Evolutionary conservation across 2,797 vertebrate genomes (phyloP), one percentile per base, ranked within the genome.

Genomic region (Takifugu ocellatus): DNA sequence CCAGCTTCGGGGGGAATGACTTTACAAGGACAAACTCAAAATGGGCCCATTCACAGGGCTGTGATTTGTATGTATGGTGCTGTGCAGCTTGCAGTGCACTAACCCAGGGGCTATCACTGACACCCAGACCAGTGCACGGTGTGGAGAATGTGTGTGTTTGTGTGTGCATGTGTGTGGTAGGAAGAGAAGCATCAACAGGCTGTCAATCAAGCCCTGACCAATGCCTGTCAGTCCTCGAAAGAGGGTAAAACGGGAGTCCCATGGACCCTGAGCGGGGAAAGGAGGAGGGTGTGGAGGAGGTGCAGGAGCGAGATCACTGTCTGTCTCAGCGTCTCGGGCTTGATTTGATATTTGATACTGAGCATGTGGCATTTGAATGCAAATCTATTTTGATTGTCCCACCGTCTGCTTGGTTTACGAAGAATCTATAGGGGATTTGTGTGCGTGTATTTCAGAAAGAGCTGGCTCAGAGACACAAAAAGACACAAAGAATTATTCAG

Each of bases 341-440:
- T 87, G 86, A 88, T 89, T 87, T 89, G 88, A 88, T 89, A 89
- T 89, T 89, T 89, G 88, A 89, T 89, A 88, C 72, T 33, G 73
- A 78, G 83, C 81, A 66, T 84, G 79, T 84, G 84, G 83, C 86
- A 89, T 89, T 89, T 87, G 81, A 87, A 89, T 89, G 86, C 86
- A 89, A 89, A 89, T 89, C 83, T 87, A 77, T 83, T 88, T 83
- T 85, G 83, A 89, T 88, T 85, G 86, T 87, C 83, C 78, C 80
- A 56, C 61, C 56, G 68, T 79, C 86, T 84, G 87, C 88, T 86
- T 80, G 81, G 74, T 86, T 88, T 88, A 87, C 85, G 78, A 75
- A 77, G 76, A 86, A 76, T 52, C 87, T 85, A 79, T 78, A 66
- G 84, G 87, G 86, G 84, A 87, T 87, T 84, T 84, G 77, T 60